Conservation (phyloP, 2,113 vertebrate genomes). For the Patagioenas fasciata region DNA sequence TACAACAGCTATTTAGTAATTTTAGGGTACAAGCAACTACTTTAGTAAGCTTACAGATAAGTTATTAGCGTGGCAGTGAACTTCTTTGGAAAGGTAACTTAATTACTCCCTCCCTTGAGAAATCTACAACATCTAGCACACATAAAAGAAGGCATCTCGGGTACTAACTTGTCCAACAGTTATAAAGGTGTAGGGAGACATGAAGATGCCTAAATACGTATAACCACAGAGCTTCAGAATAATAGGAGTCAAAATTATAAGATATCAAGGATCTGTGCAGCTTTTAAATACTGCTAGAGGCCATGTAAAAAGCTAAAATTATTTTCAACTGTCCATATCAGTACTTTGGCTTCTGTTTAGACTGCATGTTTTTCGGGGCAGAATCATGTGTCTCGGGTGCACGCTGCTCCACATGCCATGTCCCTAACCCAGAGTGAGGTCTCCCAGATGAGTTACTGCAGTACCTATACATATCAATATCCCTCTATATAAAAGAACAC, state of each 20-base stretch:
- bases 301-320: background rate
- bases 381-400: background rate
- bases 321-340: background rate
- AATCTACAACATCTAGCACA: slow-evolving; percentile 41
- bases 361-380: background rate
- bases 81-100: slow-evolving; percentile 43
- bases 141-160: slow-evolving; percentile 9
- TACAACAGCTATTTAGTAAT: slow-evolving; percentile 28
- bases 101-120: slow-evolving; percentile 34
- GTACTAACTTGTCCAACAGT: slow-evolving; percentile 30
- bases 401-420: background rate
- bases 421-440: background rate
- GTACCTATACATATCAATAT: too few relatives aligned
- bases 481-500: background rate
- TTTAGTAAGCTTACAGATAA: slow-evolving; percentile 37
- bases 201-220: slow-evolving; percentile 32
- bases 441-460: background rate
- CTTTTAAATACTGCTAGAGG: background rate
- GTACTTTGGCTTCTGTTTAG: background rate
- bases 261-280: background rate
- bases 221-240: slow-evolving; percentile 29
- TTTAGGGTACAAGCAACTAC: slow-evolving; percentile 40
- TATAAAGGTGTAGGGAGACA: background rate
- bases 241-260: background rate
- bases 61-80: slow-evolving; percentile 7